Base-by-base conservation (phyloP, 2,113 vertebrate genomes). In the Egretta garzetta region DNA sequence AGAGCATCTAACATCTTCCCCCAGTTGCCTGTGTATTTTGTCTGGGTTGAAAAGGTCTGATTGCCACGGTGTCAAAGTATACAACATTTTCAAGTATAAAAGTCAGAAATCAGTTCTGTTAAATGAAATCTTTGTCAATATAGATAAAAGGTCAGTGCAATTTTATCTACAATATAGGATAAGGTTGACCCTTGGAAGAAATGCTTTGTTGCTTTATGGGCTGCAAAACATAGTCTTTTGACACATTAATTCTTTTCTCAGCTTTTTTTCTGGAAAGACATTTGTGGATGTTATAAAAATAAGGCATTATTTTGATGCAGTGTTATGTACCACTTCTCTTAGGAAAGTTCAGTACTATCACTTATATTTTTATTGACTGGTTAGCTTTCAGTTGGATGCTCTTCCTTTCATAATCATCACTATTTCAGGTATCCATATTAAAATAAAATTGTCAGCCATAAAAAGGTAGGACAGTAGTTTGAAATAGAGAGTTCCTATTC, bases 91-190 rank as follows among this genome's bases (percentile, higher is more conserved):
- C 76, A 91, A 92, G 64, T 86, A 77, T 49, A 60, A 80, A 86
- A 94, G 94, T 84, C 72, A 92, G 76, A 91, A 96, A 93, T 86
- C 82, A 75, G 47, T 88, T 90, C 59, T 86, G 50, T 71, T 92
- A 64, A 96, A 92, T 55, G 37, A 92, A 96, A 86, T 71, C 64
- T 96, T 88, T 95, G 80, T 92, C 94, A 96, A 84, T 88, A 77
- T 28, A 89, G 50, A 86, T 91, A 92, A 96, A 97, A 93, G 86
- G 93, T 88, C 90, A 92, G 63, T 83, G 50, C 75, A 97, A 84
- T 96, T 92, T 95, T 74, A 75, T 81, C 67, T 80, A 63, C 76
- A 87, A 21, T 55, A 80, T 52, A 74, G 50, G 59, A 53, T 93
- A 70, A 89, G 12, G 43, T 3, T 89, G 85, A 88, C 74, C 75